Conservation (phyloP, 2,888 invertebrate genomes). For the Trissonchulus sp. region DNA sequence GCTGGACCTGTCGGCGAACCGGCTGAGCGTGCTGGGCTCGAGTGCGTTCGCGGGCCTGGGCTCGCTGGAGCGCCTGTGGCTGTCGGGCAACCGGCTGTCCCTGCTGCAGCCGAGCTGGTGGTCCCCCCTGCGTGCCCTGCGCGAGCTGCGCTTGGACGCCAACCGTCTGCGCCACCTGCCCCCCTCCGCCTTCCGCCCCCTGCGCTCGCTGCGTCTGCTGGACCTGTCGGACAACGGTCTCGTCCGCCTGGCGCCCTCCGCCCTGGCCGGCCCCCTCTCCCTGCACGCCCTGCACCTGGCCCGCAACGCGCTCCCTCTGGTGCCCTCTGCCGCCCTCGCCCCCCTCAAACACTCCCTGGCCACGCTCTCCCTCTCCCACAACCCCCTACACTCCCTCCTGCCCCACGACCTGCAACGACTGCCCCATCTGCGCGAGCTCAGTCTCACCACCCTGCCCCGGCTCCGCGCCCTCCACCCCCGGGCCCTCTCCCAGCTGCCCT, state of each 20-base stretch:
- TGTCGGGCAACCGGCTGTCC: slow-evolving; percentile 45
- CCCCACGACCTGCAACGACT: slow-evolving; percentile 45
- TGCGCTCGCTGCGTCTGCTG: slow-evolving; percentile 25
- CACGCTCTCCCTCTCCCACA: slow-evolving; percentile 40
- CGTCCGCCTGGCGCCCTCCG: slow-evolving; percentile 50
- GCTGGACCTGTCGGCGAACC: slow-evolving; percentile 49
- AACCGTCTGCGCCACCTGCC: slow-evolving; percentile 30
- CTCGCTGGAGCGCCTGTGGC: slow-evolving; percentile 46
- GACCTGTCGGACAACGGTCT: slow-evolving; percentile 43
- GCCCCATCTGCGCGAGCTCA: slow-evolving; percentile 46
- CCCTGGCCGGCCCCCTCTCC: slow-evolving; percentile 51
- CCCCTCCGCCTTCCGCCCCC: slow-evolving; percentile 20
- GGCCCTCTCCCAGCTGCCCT: slow-evolving; percentile 53
- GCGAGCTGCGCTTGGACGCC: slow-evolving; percentile 25
- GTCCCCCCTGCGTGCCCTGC: slow-evolving; percentile 18
- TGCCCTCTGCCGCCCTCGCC: slow-evolving; percentile 39
- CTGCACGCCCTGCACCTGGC: slow-evolving; percentile 44
- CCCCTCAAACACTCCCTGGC: slow-evolving; percentile 35
- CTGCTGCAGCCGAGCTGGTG: slow-evolving; percentile 32
- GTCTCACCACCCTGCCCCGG: slow-evolving; percentile 51
- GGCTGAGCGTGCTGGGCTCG: slow-evolving; percentile 46
- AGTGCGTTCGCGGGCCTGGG: slow-evolving; percentile 49
- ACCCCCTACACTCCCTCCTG: slow-evolving; percentile 40
- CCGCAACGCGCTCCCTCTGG: slow-evolving; percentile 40
- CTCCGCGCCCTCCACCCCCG: slow-evolving; percentile 52